These are phyloP conservation scores for Anthoptus insignis DNA, from an alignment of 2,888 invertebrate species.

Conservation along the genomic window DNA sequence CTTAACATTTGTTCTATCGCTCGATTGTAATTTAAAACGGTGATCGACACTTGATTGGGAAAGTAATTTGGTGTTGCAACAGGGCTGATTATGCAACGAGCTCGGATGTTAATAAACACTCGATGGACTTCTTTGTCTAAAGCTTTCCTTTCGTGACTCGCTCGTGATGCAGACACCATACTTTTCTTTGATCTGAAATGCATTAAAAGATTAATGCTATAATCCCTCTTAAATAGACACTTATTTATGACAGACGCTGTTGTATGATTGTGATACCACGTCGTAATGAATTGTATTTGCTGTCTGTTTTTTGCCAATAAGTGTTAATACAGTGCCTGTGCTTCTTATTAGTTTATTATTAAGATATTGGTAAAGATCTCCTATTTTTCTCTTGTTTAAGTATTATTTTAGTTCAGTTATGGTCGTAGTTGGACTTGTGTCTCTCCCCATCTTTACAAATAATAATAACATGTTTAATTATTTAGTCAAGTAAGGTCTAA, in stretches of 20 bases:
- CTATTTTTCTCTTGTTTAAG: no score
- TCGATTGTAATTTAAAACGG: slow-evolving; percentile 33
- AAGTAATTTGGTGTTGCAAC: slow-evolving; percentile 34
- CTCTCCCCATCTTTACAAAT: no score
- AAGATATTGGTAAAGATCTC: no score
- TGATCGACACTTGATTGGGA: slow-evolving; percentile 40
- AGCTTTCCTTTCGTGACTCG: slow-evolving; percentile 37
- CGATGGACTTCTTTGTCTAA: slow-evolving; percentile 30
- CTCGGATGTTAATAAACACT: slow-evolving; percentile 30
- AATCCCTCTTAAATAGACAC: slow-evolving; percentile 21
- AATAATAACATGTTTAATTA: no score
- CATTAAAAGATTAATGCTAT: slow-evolving; percentile 35
- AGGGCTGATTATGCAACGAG: slow-evolving; percentile 27
- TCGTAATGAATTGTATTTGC: not conserved
- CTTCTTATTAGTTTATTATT: no score
- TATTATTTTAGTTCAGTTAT: no score
- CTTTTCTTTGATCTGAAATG: slow-evolving; percentile 30
- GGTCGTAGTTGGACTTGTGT: no score
- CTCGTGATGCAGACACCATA: slow-evolving; percentile 3
- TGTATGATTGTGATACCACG: not conserved
- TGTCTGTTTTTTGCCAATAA: no score
- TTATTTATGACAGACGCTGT: slow-evolving; percentile 3
- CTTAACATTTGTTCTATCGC: slow-evolving; percentile 25
- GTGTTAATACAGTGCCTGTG: no score
- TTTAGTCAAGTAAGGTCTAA: no score